A percentile compares a stretch with the other conserved stretches of the same genome.
These are phyloP conservation scores for Nannobrachium achirus DNA, from an alignment of 2,113 vertebrate genomes.

Conservation along the genomic window DNA sequence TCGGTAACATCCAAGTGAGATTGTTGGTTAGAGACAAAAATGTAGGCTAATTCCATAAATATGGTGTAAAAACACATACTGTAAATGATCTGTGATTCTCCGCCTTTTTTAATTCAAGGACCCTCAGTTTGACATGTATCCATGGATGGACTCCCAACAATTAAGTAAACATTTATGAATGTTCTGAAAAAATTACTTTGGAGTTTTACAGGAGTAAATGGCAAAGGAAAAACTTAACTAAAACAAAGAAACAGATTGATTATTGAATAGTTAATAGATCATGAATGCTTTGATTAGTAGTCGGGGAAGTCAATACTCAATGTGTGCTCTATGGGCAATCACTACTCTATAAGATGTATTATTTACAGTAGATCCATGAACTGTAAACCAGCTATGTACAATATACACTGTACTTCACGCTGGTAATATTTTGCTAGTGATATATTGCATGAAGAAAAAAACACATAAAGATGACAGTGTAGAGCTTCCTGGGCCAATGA, in stretches of 20 bases:
- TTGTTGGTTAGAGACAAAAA: too few species aligned
- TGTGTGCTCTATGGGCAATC: too few species aligned
- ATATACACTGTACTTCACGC: not conserved
- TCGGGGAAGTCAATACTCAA: not conserved
- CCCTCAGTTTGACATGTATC: too few species aligned
- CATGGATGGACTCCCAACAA: too few species aligned
- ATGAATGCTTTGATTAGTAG: not conserved
- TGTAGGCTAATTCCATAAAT: too few species aligned
- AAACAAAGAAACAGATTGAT: too few species aligned
- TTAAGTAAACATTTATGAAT: too few species aligned
- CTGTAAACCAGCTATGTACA: not conserved
- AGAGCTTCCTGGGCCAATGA: not conserved
- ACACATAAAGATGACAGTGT: not conserved
- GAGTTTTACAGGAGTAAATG: slow-evolving; percentile 11
- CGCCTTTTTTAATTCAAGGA: too few species aligned
- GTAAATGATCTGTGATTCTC: too few species aligned
- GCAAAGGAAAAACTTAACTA: slow-evolving; percentile 9
- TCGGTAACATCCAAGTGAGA: too few species aligned
- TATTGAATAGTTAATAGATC: not conserved
- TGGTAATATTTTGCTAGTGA: not conserved
- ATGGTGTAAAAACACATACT: too few species aligned
- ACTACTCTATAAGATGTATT: not conserved
- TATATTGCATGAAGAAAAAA: not conserved
- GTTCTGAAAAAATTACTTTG: too few species aligned
- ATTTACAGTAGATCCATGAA: not conserved